Base-by-base conservation (phyloP, 2,797 vertebrate species). In the Pantherophis vulpinus region DNA sequence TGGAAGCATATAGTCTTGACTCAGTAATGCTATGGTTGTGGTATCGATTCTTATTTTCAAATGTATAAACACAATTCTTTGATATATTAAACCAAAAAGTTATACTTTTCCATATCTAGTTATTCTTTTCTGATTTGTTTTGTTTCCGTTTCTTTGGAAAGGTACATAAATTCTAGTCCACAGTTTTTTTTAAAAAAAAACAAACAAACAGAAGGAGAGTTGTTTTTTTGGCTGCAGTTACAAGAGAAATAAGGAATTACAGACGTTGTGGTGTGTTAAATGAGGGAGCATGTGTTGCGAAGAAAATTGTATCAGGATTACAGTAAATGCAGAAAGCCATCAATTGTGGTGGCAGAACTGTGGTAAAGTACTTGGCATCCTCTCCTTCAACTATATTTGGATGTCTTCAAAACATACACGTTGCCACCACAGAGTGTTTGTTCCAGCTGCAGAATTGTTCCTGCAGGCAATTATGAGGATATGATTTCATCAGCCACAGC, bases 151-250 rank as follows among this genome's bases (percentile, higher is more conserved):
- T 88, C 89, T 93, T 12, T 59, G 61, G 87, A 89, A 60, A 88
- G 94, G 29, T 32, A 54, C 51, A 54, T 10, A 90, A 89, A 32
- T 61, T 89, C 47, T 91, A 61, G 32, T 60, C 51, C 55, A 63
- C 47, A 32, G 61, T 93, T 37, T 74, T 42, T 74, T 74, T 13
- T 0, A 13, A 63, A 70, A 70, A 70, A 32, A 91, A 61, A 89
- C 89, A 93, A 92, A 54, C 51, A 54, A 95, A 93, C 55, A 74
- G n/a, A 89, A 90, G 93, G 91, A 93, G 86, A 66, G 88, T 32
- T 37, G 5, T 92, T 95, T 14, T 29, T 54, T 27, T 55, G 32
- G 25, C 93, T 96, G 37, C 6, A 8, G 66, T 54, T 2, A 0
- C 1, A 11, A 86, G 89, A 79, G 13, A 79, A 89, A 0, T n/a